Percentiles rank a stretch among this genome's conserved stretches.
These are phyloP conservation scores for Branchinecta sandiegonensis DNA, from an alignment of 2,888 invertebrate species.

Conservation along the genomic window DNA sequence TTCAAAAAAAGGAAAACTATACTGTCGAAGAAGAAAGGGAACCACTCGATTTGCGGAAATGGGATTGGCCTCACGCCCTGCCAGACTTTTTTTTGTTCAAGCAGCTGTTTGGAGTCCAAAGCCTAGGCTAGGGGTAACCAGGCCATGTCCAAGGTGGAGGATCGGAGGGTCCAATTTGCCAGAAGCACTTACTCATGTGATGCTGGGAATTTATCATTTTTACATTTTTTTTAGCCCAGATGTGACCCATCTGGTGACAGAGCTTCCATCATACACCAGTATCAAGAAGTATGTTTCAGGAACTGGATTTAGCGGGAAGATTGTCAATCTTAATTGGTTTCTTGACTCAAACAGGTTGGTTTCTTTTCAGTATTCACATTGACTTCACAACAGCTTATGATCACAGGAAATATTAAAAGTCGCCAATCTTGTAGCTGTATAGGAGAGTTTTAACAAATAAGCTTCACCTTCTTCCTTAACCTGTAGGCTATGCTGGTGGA, in stretches of 20 bases:
- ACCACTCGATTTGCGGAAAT: too few species aligned
- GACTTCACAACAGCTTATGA: neutral
- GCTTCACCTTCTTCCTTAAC: too few species aligned
- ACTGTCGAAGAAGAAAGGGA: too few species aligned
- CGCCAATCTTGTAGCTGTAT: too few species aligned
- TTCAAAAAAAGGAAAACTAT: too few species aligned
- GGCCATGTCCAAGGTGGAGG: too few species aligned
- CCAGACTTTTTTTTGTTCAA: constrained; percentile 12
- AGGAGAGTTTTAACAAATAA: too few species aligned
- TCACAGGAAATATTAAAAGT: too few species aligned
- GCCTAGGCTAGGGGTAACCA: too few species aligned
- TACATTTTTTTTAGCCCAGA: neutral
- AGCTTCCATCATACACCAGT: constrained; percentile 18
- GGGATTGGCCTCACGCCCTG: neutral
- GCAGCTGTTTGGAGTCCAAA: too few species aligned
- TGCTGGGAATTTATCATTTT: constrained; percentile 20
- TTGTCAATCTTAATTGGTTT: constrained; percentile 1
- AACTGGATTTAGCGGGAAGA: neutral
- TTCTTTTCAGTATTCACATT: constrained; percentile 1
- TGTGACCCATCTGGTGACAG: constrained; percentile 22
- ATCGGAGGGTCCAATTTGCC: too few species aligned
- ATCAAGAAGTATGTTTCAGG: constrained; percentile 18
- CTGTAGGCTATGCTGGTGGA: too few species aligned
- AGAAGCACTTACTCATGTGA: neutral
- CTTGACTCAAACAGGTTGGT: constrained; percentile 16